Conservation (phyloP, 2,797 vertebrate species). For the Enteromius paludinosus region DNA sequence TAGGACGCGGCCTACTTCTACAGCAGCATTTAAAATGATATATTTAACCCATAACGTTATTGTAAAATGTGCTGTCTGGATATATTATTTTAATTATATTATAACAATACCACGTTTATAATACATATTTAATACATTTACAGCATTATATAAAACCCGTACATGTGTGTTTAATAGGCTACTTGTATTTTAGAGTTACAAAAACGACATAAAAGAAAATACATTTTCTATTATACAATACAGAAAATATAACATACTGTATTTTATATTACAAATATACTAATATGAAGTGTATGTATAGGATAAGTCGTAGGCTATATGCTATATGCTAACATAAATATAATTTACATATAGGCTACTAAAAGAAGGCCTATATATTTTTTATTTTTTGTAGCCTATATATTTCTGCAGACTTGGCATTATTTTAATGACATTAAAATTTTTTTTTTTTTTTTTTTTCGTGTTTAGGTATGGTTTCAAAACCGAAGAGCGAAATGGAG, state of each 20-base stretch:
- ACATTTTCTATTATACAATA: background rate
- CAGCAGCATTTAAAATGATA: background rate
- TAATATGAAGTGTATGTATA: background rate
- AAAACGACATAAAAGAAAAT: background rate
- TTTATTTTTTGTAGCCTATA: background rate
- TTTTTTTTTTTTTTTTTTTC: conserved; percentile 9
- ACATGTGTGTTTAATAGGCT: background rate
- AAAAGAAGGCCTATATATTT: background rate
- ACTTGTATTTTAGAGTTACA: background rate
- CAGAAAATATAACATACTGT: background rate
- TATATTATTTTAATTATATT: background rate
- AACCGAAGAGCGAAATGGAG: conserved; percentile 98
- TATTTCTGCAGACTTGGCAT: background rate
- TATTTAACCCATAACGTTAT: background rate
- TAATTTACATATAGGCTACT: background rate
- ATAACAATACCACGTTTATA: background rate
- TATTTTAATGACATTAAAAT: background rate
- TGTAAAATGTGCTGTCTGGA: background rate
- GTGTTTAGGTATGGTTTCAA: conserved; percentile 96
- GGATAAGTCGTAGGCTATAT: background rate
- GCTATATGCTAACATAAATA: background rate
- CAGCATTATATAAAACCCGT: background rate
- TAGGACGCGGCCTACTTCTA: conserved; percentile 13
- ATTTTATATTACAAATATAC: background rate
- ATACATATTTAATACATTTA: background rate